Percentiles rank a stretch among this genome's conserved stretches.
phyloP scores from a whole-genome alignment of 2,113 vertebrate genomes.

The Psephotus haematonotus region DNA sequence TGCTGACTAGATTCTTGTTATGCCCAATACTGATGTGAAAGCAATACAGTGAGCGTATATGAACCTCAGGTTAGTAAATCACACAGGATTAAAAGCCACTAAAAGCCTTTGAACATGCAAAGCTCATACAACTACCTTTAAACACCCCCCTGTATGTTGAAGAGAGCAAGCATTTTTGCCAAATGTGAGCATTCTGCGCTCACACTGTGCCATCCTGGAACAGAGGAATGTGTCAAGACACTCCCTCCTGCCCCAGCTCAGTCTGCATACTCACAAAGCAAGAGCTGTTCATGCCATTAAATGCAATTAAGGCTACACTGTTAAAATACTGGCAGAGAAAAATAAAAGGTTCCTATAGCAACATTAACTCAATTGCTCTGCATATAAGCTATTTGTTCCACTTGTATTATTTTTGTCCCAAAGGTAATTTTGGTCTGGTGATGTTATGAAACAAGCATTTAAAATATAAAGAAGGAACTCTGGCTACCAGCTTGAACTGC shows the following conservation, averaged over 20 bases:
- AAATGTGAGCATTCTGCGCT: not conserved
- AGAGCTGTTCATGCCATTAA: not conserved
- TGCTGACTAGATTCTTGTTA: not conserved
- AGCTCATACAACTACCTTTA: not conserved
- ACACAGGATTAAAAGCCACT: not conserved
- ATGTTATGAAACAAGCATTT: not conserved
- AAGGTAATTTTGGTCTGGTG: slow-evolving; percentile 12
- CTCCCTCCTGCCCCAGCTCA: not conserved
- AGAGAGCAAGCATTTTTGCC: not conserved
- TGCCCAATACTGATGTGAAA: not conserved
- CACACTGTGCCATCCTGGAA: not conserved
- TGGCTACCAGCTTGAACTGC: not conserved
- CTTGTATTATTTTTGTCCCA: slow-evolving; percentile 39
- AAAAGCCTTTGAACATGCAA: not conserved
- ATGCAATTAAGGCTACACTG: not conserved
- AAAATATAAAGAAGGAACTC: not conserved
- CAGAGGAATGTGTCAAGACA: not conserved
- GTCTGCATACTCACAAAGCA: not conserved
- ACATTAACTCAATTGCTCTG: slow-evolving; percentile 34
- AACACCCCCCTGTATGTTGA: not conserved
- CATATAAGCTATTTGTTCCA: slow-evolving; percentile 39
- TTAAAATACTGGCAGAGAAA: slow-evolving; percentile 31
- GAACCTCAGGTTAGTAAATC: not conserved
- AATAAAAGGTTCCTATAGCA: slow-evolving; percentile 58
- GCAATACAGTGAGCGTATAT: not conserved